phyloP scores from a whole-genome alignment of 2,888 invertebrate genomes.

The Deroplatys truncata region DNA sequence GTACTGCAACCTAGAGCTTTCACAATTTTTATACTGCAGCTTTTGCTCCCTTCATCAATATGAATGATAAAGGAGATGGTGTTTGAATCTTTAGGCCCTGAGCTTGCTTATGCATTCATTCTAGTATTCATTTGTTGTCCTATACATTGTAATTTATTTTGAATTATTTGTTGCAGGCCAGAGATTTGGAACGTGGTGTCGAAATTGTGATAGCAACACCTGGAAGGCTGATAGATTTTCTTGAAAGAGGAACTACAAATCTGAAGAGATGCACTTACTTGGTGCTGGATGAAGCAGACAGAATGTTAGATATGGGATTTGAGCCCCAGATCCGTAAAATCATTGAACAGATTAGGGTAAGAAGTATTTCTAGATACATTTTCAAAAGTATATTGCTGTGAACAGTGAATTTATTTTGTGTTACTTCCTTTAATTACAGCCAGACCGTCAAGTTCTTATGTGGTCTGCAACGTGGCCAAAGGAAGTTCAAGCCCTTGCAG shows the following conservation, averaged over 20 bases:
- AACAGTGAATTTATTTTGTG: background rate
- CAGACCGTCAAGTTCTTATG: conserved; percentile 89
- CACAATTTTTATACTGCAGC: too few relatives aligned
- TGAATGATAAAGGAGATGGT: too few relatives aligned
- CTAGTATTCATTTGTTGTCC: too few relatives aligned
- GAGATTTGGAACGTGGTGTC: conserved; percentile 71
- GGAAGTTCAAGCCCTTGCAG: conserved; percentile 92
- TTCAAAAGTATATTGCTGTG: background rate
- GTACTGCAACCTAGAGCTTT: too few relatives aligned
- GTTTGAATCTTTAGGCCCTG: too few relatives aligned
- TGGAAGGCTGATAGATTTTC: conserved; percentile 80
- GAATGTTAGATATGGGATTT: conserved; percentile 98
- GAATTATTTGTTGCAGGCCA: conserved; percentile 48
- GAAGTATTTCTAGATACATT: conserved; percentile 26
- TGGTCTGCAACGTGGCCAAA: conserved; percentile 99
- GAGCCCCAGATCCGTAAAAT: conserved; percentile 95
- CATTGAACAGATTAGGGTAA: conserved; percentile 77
- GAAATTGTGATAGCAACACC: conserved; percentile 89
- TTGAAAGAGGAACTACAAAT: conserved; percentile 75
- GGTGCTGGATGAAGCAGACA: conserved; percentile 86
- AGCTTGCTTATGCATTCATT: too few relatives aligned
- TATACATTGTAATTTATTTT: background rate
- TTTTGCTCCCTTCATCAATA: too few relatives aligned
- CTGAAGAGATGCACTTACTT: conserved; percentile 83
- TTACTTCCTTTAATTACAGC: conserved; percentile 40